These are phyloP conservation scores for Rhea americana DNA, from an alignment of 2,113 vertebrate genomes.

Conservation along the genomic window DNA sequence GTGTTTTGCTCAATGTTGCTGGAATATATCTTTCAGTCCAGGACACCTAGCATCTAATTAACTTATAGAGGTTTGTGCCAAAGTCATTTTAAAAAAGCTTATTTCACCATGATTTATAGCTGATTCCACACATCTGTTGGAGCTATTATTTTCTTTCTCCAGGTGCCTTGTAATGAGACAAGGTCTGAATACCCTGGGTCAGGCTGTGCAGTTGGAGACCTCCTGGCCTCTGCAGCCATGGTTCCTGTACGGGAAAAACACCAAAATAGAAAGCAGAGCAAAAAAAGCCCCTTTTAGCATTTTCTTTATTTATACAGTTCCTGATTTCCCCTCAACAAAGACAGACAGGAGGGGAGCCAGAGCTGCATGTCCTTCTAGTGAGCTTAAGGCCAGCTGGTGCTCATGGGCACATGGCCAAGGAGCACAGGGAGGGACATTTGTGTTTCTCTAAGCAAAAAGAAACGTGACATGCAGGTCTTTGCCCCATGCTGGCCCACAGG, in stretches of 20 bases:
- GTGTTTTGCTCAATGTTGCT: background rate
- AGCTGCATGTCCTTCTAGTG: rapidly evolving
- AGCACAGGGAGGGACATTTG: background rate
- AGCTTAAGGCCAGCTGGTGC: background rate
- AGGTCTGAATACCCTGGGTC: background rate
- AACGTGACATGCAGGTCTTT: background rate
- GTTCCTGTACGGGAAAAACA: background rate
- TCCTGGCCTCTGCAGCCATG: rapidly evolving
- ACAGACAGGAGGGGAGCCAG: rapidly evolving
- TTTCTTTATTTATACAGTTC: background rate
- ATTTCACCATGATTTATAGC: background rate
- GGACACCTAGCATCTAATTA: background rate
- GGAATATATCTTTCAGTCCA: background rate
- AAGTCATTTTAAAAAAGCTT: background rate
- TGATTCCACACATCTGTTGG: background rate
- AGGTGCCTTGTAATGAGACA: background rate
- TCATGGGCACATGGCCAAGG: rapidly evolving
- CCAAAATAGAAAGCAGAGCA: background rate
- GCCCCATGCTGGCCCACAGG: background rate
- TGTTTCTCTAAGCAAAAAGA: background rate
- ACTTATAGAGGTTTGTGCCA: background rate
- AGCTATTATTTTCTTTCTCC: background rate
- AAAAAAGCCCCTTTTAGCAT: background rate
- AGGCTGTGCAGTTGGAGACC: background rate
- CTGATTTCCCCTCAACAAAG: background rate